phyloP scores from a whole-genome alignment of 2,888 invertebrate genomes.

The Philhelius pedissequus region DNA sequence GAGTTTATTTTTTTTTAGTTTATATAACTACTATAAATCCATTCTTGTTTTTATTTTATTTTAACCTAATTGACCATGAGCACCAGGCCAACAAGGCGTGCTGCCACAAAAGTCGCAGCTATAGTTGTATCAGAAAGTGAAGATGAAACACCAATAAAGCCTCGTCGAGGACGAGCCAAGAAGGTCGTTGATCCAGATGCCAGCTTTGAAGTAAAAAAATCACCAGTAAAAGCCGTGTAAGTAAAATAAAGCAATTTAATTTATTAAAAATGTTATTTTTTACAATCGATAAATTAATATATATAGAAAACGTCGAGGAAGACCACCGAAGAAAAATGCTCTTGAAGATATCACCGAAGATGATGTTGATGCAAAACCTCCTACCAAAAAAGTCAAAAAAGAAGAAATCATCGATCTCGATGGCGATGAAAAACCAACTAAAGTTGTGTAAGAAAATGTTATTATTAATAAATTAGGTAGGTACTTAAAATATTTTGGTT shows the following conservation, averaged over 20 bases:
- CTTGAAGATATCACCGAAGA: neutral
- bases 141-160: constrained; percentile 60
- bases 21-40: too few relatives aligned
- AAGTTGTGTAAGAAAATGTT: constrained; percentile 19
- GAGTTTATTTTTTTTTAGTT: too few relatives aligned
- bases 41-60: neutral
- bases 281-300: too few relatives aligned
- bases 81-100: constrained; percentile 67
- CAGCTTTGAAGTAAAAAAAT: neutral
- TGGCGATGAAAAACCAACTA: neutral
- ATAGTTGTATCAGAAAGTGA: constrained; percentile 75
- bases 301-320: constrained; percentile 47
- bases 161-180: neutral
- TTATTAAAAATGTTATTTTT: too few relatives aligned
- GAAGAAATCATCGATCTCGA: neutral
- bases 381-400: constrained; percentile 22
- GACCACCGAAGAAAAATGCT: neutral
- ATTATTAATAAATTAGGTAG: neutral
- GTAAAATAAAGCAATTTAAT: too few relatives aligned
- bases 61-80: constrained; percentile 11
- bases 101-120: constrained; percentile 60
- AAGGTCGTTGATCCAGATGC: constrained; percentile 1
- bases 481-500: neutral
- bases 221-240: constrained; percentile 19
- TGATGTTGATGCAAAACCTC: constrained; percentile 6